Evolutionary conservation across 2,113 vertebrate species (phyloP).

Genomic region (Toxotes jaculatrix): DNA sequence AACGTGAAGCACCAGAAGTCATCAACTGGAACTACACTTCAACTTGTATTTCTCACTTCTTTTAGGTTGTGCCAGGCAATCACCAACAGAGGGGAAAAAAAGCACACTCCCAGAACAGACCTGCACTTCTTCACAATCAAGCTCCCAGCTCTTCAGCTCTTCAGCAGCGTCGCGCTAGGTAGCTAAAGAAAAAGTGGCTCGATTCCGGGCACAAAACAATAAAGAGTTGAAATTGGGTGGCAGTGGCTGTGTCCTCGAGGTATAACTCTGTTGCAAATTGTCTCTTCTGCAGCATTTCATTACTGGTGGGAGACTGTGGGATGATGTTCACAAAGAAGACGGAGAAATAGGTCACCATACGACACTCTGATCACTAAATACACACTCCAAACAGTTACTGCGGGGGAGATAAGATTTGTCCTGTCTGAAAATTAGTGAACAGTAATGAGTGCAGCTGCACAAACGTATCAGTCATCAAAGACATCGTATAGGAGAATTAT

Average conservation of each 20-base stretch:
- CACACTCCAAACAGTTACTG: constrained; percentile 43
- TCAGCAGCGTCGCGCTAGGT: constrained; percentile 19
- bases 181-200: constrained; percentile 47
- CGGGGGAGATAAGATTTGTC: constrained; percentile 39
- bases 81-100: constrained; percentile 34
- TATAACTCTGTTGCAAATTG: constrained; percentile 67
- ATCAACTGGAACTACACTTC: constrained; percentile 70
- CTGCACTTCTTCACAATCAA: constrained; percentile 59
- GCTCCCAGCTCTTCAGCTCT: constrained; percentile 35
- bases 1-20: constrained; percentile 63
- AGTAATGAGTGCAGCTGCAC: constrained; percentile 33
- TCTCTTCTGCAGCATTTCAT: constrained; percentile 62
- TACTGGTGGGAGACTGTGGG: constrained; percentile 44
- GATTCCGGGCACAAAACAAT: constrained; percentile 66
- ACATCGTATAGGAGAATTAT: constrained; percentile 26
- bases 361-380: constrained; percentile 54
- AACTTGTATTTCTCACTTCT: constrained; percentile 49
- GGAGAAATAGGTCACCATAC: constrained; percentile 61
- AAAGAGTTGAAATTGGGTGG: constrained; percentile 66
- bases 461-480: constrained; percentile 31
- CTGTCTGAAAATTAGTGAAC: constrained; percentile 61
- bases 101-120: constrained; percentile 42
- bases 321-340: constrained; percentile 48
- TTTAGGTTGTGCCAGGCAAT: constrained; percentile 60
- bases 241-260: constrained; percentile 56